phyloP scores from a whole-genome alignment of 2,888 invertebrate genomes.

The Phasia obesa region DNA sequence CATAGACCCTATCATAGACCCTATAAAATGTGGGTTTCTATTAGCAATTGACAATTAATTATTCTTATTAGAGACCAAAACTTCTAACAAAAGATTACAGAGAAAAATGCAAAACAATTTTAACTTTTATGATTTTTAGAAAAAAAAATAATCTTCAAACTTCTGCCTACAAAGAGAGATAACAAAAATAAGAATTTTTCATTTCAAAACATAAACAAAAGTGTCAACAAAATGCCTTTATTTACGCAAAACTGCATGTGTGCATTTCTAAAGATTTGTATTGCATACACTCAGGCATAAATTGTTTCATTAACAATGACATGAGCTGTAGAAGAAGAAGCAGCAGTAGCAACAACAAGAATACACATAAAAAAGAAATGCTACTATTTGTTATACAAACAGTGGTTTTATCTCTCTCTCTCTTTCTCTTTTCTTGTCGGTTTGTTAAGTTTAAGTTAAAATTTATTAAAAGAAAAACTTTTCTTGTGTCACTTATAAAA shows the following conservation, averaged over 20 bases:
- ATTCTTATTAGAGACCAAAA: too few relatives aligned
- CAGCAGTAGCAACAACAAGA: background rate
- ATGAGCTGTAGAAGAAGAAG: background rate
- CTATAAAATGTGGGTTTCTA: background rate
- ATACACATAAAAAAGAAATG: background rate
- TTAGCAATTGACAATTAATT: constrained; percentile 13
- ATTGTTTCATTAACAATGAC: constrained; percentile 12
- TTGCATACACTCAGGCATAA: constrained; percentile 25
- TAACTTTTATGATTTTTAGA: background rate
- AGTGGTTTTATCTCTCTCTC: background rate
- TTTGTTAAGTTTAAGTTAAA: constrained; percentile 34
- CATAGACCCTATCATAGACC: too few relatives aligned
- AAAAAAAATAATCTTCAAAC: constrained; percentile 17
- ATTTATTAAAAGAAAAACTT: constrained; percentile 22
- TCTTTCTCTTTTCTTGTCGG: background rate
- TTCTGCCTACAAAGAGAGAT: too few relatives aligned
- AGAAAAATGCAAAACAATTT: background rate
- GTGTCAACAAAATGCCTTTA: too few relatives aligned
- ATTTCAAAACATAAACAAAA: too few relatives aligned
- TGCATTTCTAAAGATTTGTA: too few relatives aligned
- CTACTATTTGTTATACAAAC: background rate
- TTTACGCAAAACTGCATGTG: too few relatives aligned
- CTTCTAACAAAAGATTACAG: too few relatives aligned
- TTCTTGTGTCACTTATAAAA: constrained; percentile 40
- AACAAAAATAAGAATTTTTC: constrained; percentile 15